These are phyloP conservation scores for Ashinkailepas kermadecensis DNA, from an alignment of 2,888 invertebrate species.

Conservation along the genomic window DNA sequence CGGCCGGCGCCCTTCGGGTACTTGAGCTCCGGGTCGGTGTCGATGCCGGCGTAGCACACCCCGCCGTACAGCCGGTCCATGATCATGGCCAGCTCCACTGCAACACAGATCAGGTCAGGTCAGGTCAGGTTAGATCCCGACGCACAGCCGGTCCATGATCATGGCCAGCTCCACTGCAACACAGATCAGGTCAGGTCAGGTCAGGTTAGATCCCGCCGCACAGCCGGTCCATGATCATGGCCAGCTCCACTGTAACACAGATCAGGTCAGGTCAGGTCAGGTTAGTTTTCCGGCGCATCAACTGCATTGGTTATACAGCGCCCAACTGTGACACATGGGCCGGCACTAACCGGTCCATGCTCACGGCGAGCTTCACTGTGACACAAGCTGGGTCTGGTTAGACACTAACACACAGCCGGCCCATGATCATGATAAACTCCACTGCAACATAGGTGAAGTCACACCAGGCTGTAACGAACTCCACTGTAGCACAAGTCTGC, in stretches of 20 bases:
- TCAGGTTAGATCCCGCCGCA: slow-evolving; percentile 81
- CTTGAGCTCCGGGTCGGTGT: slow-evolving; percentile 97
- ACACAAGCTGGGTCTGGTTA: not conserved
- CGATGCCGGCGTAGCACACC: slow-evolving; percentile 98
- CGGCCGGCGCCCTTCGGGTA: slow-evolving; percentile 98
- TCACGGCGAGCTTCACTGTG: slow-evolving; percentile 92
- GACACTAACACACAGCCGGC: slow-evolving; percentile 93
- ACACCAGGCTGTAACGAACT: slow-evolving; percentile 79
- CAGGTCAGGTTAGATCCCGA: slow-evolving; percentile 62
- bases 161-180: slow-evolving; percentile 87
- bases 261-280: not conserved
- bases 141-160: slow-evolving; percentile 98
- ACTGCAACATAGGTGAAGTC: slow-evolving; percentile 51
- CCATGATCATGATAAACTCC: slow-evolving; percentile 98
- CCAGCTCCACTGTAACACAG: slow-evolving; percentile 73
- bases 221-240: slow-evolving; percentile 97
- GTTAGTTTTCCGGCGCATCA: no score
- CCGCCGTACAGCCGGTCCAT: slow-evolving; percentile 98
- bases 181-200: not conserved
- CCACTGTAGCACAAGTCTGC: slow-evolving; percentile 55
- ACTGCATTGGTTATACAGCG: no score
- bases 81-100: slow-evolving; percentile 95
- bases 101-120: not conserved
- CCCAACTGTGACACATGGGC: no score
- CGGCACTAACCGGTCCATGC: slow-evolving; percentile 92